Conservation (phyloP, 1,140 invertebrate genomes). For the Drosophila lacertosa region DNA sequence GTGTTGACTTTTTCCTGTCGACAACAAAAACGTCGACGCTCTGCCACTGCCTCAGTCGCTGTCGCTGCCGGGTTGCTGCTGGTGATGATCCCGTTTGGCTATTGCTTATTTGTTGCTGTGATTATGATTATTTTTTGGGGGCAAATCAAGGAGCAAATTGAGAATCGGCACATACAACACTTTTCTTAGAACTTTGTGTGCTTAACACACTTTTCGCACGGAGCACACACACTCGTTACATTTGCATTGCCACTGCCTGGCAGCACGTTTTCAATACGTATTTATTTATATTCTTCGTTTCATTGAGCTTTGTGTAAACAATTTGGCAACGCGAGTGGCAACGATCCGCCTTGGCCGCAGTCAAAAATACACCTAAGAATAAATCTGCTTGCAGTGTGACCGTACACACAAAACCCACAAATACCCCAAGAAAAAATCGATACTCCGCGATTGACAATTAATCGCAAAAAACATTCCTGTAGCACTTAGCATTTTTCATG, state of each 20-base stretch:
- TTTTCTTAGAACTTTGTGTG: conserved; percentile 22
- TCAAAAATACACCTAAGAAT: conserved; percentile 32
- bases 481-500: conserved; percentile 18
- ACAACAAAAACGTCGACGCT: conserved; percentile 22
- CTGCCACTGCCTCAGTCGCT: conserved; percentile 1
- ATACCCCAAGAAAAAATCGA: not conserved
- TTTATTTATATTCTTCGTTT: conserved; percentile 40
- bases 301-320: conserved; percentile 41
- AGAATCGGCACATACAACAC: conserved; percentile 19
- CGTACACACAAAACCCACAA: not conserved
- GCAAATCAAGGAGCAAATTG: conserved; percentile 2
- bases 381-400: conserved; percentile 13
- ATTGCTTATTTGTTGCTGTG: conserved; percentile 23
- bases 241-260: conserved; percentile 22
- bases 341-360: conserved; percentile 13
- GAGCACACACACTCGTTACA: conserved; percentile 24
- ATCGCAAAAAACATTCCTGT: conserved; percentile 15
- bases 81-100: conserved; percentile 7
- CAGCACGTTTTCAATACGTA: conserved; percentile 24
- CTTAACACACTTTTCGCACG: conserved; percentile 44
- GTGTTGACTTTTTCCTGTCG: conserved; percentile 52
- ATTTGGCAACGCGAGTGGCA: conserved; percentile 15
- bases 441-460: not conserved
- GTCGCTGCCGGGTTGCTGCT: too few species aligned
- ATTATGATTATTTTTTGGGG: conserved; percentile 9